These are phyloP conservation scores for Tribolium madens DNA, from an alignment of 1,140 invertebrate species.

Conservation along the genomic window DNA sequence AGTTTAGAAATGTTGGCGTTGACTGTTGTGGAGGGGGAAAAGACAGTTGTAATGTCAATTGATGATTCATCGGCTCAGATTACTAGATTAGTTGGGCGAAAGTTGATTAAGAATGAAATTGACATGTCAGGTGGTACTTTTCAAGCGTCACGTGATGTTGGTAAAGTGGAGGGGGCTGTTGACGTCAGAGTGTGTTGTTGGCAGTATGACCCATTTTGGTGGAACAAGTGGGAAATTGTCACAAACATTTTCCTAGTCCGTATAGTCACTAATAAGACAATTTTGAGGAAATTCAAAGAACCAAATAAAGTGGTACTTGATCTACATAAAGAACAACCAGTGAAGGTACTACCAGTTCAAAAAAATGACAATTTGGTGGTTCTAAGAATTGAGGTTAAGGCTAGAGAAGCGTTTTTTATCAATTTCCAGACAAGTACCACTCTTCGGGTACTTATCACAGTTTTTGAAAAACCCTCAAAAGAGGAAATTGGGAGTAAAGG, in stretches of 20 bases:
- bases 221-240: background rate
- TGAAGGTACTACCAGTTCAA: background rate
- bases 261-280: background rate
- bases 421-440: background rate
- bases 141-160: background rate
- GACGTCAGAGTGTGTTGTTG: slow-evolving; percentile 13
- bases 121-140: background rate
- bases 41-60: background rate
- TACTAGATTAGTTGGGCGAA: background rate
- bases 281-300: slow-evolving; percentile 8
- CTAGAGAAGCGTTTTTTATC: slow-evolving; percentile 2
- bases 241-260: background rate
- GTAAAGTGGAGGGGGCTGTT: background rate
- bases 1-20: background rate
- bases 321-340: background rate
- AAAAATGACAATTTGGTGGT: background rate
- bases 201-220: slow-evolving; percentile 10
- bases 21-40: slow-evolving; percentile 12
- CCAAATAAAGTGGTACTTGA: background rate
- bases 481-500: background rate
- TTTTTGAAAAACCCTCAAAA: background rate
- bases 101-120: background rate
- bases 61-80: background rate
- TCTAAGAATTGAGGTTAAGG: background rate
- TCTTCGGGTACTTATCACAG: background rate